phyloP scores from a whole-genome alignment of 1,140 invertebrate species.

The Heliconius nattereri region DNA sequence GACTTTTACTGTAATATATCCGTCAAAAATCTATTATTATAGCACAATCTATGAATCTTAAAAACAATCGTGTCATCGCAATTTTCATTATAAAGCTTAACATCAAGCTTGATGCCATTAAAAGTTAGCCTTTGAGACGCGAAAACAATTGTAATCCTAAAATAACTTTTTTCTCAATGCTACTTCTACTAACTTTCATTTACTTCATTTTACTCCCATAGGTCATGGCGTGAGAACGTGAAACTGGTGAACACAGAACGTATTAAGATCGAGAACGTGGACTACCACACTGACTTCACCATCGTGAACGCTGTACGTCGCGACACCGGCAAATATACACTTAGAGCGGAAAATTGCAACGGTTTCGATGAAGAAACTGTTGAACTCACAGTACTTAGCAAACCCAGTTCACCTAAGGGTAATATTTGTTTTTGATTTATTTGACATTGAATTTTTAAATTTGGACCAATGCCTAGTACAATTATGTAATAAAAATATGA shows the following conservation, averaged over 20 bases:
- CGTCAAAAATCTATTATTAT: neutral
- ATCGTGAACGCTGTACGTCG: slow-evolving; percentile 91
- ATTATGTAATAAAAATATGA: too few relatives aligned
- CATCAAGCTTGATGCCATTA: too few relatives aligned
- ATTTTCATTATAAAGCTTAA: too few relatives aligned
- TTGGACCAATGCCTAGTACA: too few relatives aligned
- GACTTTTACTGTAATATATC: neutral
- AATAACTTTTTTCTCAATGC: too few relatives aligned
- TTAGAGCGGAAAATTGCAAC: slow-evolving; percentile 93
- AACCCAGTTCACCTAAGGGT: slow-evolving; percentile 91
- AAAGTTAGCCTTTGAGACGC: too few relatives aligned
- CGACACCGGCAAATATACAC: slow-evolving; percentile 95
- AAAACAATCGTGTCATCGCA: too few relatives aligned
- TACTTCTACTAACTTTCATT: too few relatives aligned
- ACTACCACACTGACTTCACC: slow-evolving; percentile 95
- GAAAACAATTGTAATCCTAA: too few relatives aligned
- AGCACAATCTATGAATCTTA: neutral
- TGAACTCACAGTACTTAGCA: slow-evolving; percentile 94
- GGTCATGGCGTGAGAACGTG: slow-evolving; percentile 90
- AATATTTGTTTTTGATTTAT: too few relatives aligned
- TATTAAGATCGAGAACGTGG: slow-evolving; percentile 93
- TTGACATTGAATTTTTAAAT: neutral
- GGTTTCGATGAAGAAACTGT: slow-evolving; percentile 94
- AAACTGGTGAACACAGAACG: slow-evolving; percentile 90
- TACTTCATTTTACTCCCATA: slow-evolving; percentile 32